Evolutionary conservation across 2,888 invertebrate species (phyloP).

Genomic region (Venustoraphidia nigricollis): DNA sequence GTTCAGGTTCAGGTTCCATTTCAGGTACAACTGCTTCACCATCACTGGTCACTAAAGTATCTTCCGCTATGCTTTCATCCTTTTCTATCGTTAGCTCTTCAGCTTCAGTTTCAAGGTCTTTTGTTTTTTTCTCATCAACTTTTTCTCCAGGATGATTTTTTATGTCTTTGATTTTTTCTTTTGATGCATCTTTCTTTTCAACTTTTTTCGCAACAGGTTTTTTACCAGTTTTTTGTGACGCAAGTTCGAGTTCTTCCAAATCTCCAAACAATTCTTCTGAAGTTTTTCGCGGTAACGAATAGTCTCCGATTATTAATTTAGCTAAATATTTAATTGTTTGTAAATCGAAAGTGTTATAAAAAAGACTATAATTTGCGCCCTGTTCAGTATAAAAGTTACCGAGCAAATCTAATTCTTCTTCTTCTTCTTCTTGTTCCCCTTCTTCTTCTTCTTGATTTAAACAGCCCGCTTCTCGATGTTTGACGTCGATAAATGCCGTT

Average conservation of each 20-base stretch:
- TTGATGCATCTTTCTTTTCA: constrained; percentile 9
- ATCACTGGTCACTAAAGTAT: constrained; percentile 4
- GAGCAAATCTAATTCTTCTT: constrained; percentile 32
- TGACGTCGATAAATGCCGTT: constrained; percentile 37
- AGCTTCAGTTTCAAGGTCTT: constrained; percentile 19
- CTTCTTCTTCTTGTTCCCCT: constrained; percentile 28
- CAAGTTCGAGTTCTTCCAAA: background rate
- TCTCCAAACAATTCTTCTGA: constrained; percentile 29
- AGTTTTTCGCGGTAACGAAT: constrained; percentile 20
- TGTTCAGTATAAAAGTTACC: constrained; percentile 41
- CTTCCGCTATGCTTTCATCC: constrained; percentile 1
- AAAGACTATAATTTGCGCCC: constrained; percentile 41
- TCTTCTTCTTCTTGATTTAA: constrained; percentile 15
- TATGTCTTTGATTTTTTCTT: constrained; percentile 5
- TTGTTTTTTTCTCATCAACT: constrained; percentile 20
- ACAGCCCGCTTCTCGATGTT: constrained; percentile 25
- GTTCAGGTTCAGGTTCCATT: constrained; percentile 10
- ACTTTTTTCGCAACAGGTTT: constrained; percentile 9
- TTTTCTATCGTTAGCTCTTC: constrained; percentile 6
- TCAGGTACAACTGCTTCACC: constrained; percentile 6
- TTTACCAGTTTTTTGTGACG: background rate
- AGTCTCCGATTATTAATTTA: constrained; percentile 26
- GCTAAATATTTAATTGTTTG: constrained; percentile 32
- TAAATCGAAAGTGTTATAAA: constrained; percentile 38
- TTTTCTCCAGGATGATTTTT: constrained; percentile 1